phyloP scores from a whole-genome alignment of 2,113 vertebrate genomes.

The Crotalus helleri region DNA sequence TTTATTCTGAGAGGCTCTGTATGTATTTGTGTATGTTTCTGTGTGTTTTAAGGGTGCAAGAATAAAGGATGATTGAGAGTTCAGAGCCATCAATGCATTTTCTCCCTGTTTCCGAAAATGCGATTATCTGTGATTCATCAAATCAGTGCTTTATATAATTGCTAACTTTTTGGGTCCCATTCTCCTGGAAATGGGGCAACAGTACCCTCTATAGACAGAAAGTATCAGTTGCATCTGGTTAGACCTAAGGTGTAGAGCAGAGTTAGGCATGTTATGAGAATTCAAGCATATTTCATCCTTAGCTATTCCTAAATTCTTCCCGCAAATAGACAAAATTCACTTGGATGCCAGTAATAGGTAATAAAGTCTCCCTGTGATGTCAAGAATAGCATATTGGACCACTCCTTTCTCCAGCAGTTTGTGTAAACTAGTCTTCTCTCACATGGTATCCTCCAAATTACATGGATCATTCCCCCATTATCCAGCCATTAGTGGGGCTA shows the following conservation, averaged over 20 bases:
- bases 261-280: neutral
- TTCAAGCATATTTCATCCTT: neutral
- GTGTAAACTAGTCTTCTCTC: neutral
- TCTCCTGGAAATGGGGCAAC: slow-evolving; percentile 26
- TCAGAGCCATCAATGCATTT: slow-evolving; percentile 45
- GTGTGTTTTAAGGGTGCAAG: slow-evolving; percentile 21
- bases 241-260: neutral
- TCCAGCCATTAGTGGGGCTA: neutral
- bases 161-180: slow-evolving; percentile 30
- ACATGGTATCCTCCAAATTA: neutral
- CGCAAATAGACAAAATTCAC: neutral
- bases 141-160: slow-evolving; percentile 55
- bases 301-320: neutral
- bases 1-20: neutral
- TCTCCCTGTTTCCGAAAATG: slow-evolving; percentile 31
- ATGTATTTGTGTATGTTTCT: neutral
- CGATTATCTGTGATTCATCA: slow-evolving; percentile 61
- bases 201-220: neutral
- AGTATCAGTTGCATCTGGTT: neutral
- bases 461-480: neutral
- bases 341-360: neutral
- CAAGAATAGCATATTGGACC: neutral
- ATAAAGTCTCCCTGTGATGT: neutral
- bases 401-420: neutral
- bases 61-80: slow-evolving; percentile 55